phyloP scores from a whole-genome alignment of 2,797 vertebrate genomes.

The Hoplostethus mediterraneus region DNA sequence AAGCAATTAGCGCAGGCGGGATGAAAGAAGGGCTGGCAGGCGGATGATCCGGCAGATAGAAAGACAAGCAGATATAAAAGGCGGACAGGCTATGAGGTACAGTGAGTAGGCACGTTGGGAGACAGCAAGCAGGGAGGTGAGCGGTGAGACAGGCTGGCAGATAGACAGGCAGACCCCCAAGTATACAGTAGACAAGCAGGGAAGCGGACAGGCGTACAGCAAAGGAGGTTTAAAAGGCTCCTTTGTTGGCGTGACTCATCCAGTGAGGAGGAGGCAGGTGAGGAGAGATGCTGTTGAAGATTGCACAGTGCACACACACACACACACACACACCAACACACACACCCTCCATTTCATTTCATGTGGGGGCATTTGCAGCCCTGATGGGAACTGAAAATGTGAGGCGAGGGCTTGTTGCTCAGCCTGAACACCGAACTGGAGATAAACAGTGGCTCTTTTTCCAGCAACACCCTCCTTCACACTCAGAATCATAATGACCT shows the following conservation, averaged over 20 bases:
- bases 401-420: background rate
- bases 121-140: slow-evolving; percentile 13
- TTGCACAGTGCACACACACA: background rate
- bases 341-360: slow-evolving; percentile 20
- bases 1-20: slow-evolving; percentile 27
- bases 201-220: slow-evolving; percentile 13
- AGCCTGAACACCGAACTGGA: background rate
- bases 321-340: background rate
- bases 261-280: slow-evolving; percentile 39
- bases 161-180: slow-evolving; percentile 1
- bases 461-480: background rate
- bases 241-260: slow-evolving; percentile 51
- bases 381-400: slow-evolving; percentile 4
- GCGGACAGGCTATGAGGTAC: no score
- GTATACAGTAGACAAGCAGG: slow-evolving; percentile 9
- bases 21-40: slow-evolving; percentile 1
- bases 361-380: background rate
- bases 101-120: background rate
- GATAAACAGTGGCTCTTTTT: slow-evolving; percentile 1
- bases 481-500: background rate
- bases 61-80: background rate
- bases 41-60: slow-evolving; percentile 8
- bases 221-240: slow-evolving; percentile 43
- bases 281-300: slow-evolving; percentile 37
- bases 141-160: background rate